These are phyloP conservation scores for Molossus molossus DNA, from an alignment of 2,797 vertebrate species.

Conservation along the genomic window DNA sequence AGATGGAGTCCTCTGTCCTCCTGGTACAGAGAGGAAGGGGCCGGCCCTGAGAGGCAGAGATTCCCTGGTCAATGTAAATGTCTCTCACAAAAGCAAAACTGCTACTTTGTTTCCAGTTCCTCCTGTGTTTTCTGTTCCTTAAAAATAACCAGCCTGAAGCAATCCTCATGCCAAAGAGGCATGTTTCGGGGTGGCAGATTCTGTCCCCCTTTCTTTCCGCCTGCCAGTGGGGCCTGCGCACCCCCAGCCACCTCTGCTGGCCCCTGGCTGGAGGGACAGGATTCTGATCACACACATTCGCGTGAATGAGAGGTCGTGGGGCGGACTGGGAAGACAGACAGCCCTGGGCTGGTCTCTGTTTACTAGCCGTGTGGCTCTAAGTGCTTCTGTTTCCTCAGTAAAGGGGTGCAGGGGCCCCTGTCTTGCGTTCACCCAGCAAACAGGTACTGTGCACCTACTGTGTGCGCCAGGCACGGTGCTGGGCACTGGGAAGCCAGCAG, in stretches of 20 bases:
- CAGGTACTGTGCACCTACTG: not conserved
- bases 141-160: not conserved
- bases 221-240: accelerated
- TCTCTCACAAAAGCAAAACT: not conserved
- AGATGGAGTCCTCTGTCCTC: not conserved
- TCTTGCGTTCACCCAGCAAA: not conserved
- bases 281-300: not conserved
- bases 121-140: not conserved
- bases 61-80: not conserved
- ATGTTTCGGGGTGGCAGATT: not conserved
- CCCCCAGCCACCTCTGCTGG: not conserved
- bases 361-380: not conserved
- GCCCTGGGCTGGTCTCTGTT: not conserved
- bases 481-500: not conserved
- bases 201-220: not conserved
- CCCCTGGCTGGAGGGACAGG: not conserved
- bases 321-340: not conserved
- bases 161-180: not conserved
- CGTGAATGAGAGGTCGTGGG: not conserved
- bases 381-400: not conserved
- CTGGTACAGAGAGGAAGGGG: not conserved
- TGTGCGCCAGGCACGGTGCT: not conserved
- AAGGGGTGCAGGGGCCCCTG: accelerated
- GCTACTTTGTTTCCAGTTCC: not conserved
- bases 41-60: not conserved